phyloP scores from a whole-genome alignment of 2,888 invertebrate species.

The Leptinotarsa peninsularis region DNA sequence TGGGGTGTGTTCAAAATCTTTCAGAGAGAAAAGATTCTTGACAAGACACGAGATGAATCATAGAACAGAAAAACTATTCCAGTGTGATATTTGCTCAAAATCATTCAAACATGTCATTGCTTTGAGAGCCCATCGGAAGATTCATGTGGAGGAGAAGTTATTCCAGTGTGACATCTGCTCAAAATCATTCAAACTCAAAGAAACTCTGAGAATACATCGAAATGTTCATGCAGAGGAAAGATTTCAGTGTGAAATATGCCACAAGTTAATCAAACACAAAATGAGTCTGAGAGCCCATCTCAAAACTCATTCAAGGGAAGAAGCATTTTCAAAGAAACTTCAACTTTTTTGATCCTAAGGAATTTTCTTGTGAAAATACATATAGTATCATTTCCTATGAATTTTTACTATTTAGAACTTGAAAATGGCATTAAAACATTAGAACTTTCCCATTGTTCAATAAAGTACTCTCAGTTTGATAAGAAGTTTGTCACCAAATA shows the following conservation, averaged over 20 bases:
- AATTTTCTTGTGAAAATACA: no score
- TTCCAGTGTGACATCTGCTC: background rate
- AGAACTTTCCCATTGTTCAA: no score
- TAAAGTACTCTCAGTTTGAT: no score
- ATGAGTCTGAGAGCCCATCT: no score
- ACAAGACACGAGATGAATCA: background rate
- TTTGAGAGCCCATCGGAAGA: background rate
- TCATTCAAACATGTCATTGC: background rate
- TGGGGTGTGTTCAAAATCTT: background rate
- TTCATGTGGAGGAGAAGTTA: background rate
- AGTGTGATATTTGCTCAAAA: background rate
- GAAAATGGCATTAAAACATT: no score
- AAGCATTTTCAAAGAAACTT: no score
- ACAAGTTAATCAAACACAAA: background rate
- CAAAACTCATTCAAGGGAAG: no score
- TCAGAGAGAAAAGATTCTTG: background rate
- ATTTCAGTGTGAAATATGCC: background rate
- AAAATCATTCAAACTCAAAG: background rate
- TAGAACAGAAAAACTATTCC: background rate
- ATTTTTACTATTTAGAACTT: no score
- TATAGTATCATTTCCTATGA: no score
- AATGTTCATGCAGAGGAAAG: background rate
- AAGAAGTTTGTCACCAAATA: no score
- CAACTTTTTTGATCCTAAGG: no score
- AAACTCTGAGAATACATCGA: background rate